Percentiles rank a stretch among this genome's conserved stretches.
Conservation (phyloP, 2,888 invertebrate genomes). For the Bellardia bayeri region DNA sequence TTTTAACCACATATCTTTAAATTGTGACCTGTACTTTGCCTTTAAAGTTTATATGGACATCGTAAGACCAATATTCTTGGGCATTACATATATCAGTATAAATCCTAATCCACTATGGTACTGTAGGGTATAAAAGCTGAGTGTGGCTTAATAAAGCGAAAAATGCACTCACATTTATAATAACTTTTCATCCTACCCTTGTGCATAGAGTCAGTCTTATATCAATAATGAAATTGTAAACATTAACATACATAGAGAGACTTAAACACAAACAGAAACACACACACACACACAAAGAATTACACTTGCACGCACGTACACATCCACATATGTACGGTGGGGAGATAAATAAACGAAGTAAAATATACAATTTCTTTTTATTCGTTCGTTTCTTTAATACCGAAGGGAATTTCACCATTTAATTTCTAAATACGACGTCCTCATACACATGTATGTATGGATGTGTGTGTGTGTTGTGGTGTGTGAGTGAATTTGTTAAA, state of each 20-base stretch:
- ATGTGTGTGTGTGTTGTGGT: constrained; percentile 1
- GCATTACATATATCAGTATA: too few species aligned
- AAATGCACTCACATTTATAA: neutral
- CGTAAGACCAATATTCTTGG: too few species aligned
- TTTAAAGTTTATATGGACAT: too few species aligned
- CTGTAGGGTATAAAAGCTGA: too few species aligned
- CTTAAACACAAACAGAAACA: neutral
- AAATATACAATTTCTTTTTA: constrained; percentile 14
- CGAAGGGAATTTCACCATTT: constrained; percentile 73
- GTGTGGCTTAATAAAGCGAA: too few species aligned
- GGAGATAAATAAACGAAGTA: constrained; percentile 62
- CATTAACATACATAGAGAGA: constrained; percentile 47
- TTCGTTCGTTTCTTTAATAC: constrained; percentile 63
- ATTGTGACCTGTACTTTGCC: too few species aligned
- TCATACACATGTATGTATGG: constrained; percentile 35
- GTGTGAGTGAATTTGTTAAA: constrained; percentile 43
- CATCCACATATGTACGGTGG: constrained; percentile 29
- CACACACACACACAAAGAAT: neutral
- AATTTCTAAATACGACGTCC: constrained; percentile 59
- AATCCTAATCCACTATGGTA: too few species aligned
- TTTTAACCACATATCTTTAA: too few species aligned
- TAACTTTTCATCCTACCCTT: neutral
- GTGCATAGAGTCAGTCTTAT: neutral
- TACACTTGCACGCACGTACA: constrained; percentile 8
- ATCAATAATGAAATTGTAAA: constrained; percentile 63